Conservation (phyloP, 2,113 vertebrate genomes). For the Mustelus asterias region DNA sequence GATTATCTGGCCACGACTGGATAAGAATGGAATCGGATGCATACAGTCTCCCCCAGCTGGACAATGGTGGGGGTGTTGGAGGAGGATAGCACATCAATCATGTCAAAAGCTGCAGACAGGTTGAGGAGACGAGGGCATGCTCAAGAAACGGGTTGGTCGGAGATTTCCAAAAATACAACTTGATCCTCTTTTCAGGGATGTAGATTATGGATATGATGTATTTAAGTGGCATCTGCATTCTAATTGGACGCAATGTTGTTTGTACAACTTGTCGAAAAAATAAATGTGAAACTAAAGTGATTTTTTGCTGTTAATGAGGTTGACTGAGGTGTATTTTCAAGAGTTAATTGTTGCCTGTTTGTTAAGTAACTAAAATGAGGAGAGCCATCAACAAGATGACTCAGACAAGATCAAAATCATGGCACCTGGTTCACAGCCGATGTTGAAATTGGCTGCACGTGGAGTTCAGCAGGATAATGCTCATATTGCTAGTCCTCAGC, state of each 20-base stretch:
- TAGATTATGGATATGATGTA: background rate
- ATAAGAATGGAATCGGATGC: too few relatives aligned
- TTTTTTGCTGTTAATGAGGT: background rate
- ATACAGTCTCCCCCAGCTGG: too few relatives aligned
- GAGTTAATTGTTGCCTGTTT: background rate
- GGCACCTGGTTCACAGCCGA: background rate
- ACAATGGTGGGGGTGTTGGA: too few relatives aligned
- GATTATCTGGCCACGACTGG: too few relatives aligned
- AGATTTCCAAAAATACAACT: background rate
- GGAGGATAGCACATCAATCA: too few relatives aligned
- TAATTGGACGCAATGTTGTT: background rate
- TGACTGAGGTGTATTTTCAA: background rate
- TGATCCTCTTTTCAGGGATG: background rate
- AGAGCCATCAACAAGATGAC: background rate
- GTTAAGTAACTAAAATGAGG: background rate
- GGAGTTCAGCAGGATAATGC: background rate
- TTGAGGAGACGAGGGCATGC: background rate
- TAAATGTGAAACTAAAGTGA: background rate
- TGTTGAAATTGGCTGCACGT: background rate
- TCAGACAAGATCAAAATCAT: background rate
- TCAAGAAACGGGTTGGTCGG: background rate
- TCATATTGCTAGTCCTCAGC: background rate
- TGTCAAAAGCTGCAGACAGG: too few relatives aligned
- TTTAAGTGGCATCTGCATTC: background rate
- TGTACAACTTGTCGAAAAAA: background rate